These are phyloP conservation scores for Proisotoma minuta DNA, from an alignment of 2,888 invertebrate species.

Conservation along the genomic window DNA sequence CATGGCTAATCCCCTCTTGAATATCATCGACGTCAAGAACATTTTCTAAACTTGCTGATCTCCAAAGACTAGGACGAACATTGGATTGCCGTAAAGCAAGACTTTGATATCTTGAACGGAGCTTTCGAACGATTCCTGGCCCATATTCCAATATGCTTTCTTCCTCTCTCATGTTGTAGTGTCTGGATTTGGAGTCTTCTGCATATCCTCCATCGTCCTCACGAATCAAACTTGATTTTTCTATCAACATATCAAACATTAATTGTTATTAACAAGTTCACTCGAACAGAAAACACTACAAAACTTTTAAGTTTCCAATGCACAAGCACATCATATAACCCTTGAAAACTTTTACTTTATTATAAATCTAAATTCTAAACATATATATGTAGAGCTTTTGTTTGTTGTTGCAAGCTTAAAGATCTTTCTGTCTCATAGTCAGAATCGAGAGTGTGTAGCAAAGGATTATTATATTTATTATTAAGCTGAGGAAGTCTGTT, in stretches of 20 bases:
- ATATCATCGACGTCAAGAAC: conserved; percentile 65
- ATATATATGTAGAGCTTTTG: too few species aligned
- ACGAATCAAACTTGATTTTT: conserved; percentile 41
- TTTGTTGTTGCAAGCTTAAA: too few species aligned
- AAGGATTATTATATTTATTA: not conserved
- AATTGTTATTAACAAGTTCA: not conserved
- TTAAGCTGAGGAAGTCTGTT: not conserved
- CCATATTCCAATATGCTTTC: conserved; percentile 59
- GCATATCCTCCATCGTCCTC: conserved; percentile 28
- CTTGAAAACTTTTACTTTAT: too few species aligned
- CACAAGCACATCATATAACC: too few species aligned
- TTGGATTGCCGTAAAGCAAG: conserved; percentile 67
- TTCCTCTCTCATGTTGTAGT: conserved; percentile 27
- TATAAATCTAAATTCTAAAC: too few species aligned
- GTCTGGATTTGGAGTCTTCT: conserved; percentile 23
- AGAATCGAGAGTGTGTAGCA: too few species aligned
- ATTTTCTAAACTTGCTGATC: conserved; percentile 80
- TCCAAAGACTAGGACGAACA: conserved; percentile 66
- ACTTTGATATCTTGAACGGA: conserved; percentile 80
- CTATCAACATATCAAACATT: conserved; percentile 39
- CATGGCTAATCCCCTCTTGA: conserved; percentile 34
- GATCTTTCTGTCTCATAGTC: too few species aligned
- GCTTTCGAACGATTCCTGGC: conserved; percentile 82
- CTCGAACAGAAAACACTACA: too few species aligned
- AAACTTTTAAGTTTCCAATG: too few species aligned